Evolutionary conservation across 2,797 vertebrate species (phyloP).

Genomic region (Enteromius viviparus): DNA sequence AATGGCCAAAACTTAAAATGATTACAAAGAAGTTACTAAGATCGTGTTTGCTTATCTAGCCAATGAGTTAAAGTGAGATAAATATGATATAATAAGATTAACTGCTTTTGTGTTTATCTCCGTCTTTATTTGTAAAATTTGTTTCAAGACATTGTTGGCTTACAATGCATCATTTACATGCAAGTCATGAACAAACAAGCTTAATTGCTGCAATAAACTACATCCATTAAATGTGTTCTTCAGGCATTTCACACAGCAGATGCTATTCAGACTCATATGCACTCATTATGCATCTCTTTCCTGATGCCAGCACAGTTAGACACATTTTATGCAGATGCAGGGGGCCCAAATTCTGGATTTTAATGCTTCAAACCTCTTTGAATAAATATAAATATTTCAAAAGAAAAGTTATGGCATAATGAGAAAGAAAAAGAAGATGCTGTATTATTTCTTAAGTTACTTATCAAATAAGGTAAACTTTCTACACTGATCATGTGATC

Average conservation of each 20-base stretch:
- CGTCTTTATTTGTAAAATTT: background rate
- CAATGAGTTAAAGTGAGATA: background rate
- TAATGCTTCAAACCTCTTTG: background rate
- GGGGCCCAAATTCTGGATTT: background rate
- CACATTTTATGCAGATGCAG: background rate
- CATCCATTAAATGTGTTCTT: slow-evolving; percentile 2
- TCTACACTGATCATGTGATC: background rate
- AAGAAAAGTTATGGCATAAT: background rate
- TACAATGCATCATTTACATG: slow-evolving; percentile 20
- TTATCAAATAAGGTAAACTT: background rate
- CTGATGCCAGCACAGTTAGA: background rate
- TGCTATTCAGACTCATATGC: background rate
- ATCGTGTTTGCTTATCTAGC: background rate
- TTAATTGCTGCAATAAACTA: slow-evolving; percentile 8
- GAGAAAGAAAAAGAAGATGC: background rate
- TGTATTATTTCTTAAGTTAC: background rate
- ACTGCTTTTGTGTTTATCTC: background rate
- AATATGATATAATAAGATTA: background rate
- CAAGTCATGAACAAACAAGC: slow-evolving; percentile 16
- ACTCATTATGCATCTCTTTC: background rate
- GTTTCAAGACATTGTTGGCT: background rate
- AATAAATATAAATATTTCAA: background rate
- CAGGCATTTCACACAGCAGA: slow-evolving; percentile 8
- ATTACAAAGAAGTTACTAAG: background rate
- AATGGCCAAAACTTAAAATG: background rate